A percentile compares a stretch with the other conserved stretches of the same genome.
phyloP scores from a whole-genome alignment of 1,140 invertebrate species.

The Sitobion miscanthi region DNA sequence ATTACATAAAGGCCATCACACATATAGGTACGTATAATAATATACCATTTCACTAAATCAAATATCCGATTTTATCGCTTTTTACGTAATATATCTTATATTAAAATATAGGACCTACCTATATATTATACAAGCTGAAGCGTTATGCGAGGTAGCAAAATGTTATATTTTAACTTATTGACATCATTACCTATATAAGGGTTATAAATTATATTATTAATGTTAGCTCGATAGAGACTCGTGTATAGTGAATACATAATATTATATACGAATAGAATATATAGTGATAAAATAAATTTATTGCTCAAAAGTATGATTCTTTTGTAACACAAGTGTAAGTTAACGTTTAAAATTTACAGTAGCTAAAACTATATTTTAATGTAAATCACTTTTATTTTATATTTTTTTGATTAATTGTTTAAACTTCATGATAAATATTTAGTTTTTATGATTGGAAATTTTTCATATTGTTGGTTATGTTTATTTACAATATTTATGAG shows the following conservation, averaged over 20 bases:
- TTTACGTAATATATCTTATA: constrained; percentile 28
- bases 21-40: neutral
- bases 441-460: neutral
- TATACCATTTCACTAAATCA: neutral
- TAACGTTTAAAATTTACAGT: too few relatives aligned
- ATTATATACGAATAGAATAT: neutral
- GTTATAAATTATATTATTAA: neutral
- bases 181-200: neutral
- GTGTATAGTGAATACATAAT: neutral
- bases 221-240: neutral
- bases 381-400: too few relatives aligned
- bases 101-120: neutral
- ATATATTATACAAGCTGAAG: neutral
- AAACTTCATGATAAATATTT: neutral
- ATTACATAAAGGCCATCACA: neutral
- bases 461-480: neutral
- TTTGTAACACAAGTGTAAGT: too few relatives aligned
- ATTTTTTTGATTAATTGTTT: neutral
- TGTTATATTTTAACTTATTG: neutral
- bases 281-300: neutral
- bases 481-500: neutral
- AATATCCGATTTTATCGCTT: constrained; percentile 14
- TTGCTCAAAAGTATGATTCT: too few relatives aligned
- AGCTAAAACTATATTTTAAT: too few relatives aligned
- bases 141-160: neutral